Base-by-base conservation (phyloP, 2,888 invertebrate species). In the Chymomyza fuscimana region DNA sequence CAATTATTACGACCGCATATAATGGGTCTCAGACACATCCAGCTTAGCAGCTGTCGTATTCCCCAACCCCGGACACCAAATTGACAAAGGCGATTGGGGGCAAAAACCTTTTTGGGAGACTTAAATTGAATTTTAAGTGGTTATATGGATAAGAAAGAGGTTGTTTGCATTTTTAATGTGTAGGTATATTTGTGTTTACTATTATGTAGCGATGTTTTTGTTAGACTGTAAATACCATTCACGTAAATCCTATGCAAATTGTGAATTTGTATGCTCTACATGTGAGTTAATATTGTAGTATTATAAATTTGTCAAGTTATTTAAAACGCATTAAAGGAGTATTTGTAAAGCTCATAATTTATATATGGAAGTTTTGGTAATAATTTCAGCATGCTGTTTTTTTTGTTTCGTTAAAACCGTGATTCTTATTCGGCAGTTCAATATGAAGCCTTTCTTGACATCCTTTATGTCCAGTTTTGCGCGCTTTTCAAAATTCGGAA, bases 121-220 rank as follows among this genome's bases (percentile, higher is more conserved):
- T 65, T 71, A 76, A 82, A 84, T 83, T 81, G 84, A 86, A 83
- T 83, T 76, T 70, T 74, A 81, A 81, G 82, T 81, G 78, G 73
- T 72, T 74, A 72, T 74, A 74, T 5, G 19, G 29, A 70, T 69
- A 78, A 65, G 67, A 64, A 75, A 64, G 66, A 63, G 73, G 65
- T 77, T 76, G 76, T 77, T 79, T 70, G 64, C 80, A 72, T 72
- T 81, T 80, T 63, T 73, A 74, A 78, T 72, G 65, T 67, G 68
- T 58, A 50, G 65, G 66, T 66, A 29, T 61, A 32, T 32, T 65
- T 65, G 62, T 52, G 22, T 25, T 58, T 9, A 25, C 32, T 59
- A 7, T 59, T 25, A 32, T 59, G 25, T 25, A 1, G 12, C 32
- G 29, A 12, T 59, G 29, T 59, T 59, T 9, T 32, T 59, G 12